Evolutionary conservation across 2,888 invertebrate genomes (phyloP).

Genomic region (Petrolisthes manimaculis): DNA sequence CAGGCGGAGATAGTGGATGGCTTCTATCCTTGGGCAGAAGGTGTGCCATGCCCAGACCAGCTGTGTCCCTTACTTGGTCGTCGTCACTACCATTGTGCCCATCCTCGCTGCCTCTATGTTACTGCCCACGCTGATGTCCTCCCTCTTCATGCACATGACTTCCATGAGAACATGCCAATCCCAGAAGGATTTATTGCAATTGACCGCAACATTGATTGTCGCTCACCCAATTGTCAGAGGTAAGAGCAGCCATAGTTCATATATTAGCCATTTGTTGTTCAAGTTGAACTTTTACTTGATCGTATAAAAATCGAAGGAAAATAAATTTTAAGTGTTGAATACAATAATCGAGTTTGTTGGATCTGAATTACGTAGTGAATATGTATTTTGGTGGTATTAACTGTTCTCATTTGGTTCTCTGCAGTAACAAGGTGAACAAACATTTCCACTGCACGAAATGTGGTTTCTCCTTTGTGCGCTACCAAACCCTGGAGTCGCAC

Average conservation of each 20-base stretch:
- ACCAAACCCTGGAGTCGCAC: slow-evolving; percentile 81
- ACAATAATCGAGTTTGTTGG: no score
- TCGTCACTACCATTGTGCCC: slow-evolving; percentile 88
- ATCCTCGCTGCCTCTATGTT: slow-evolving; percentile 84
- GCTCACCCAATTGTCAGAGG: slow-evolving; percentile 76
- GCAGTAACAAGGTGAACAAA: slow-evolving; percentile 78
- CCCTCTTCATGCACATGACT: slow-evolving; percentile 86
- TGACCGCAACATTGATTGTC: slow-evolving; percentile 80
- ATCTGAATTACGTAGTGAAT: not conserved
- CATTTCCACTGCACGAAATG: slow-evolving; percentile 85
- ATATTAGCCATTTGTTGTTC: no score
- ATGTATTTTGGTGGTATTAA: not conserved
- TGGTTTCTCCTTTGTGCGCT: slow-evolving; percentile 80
- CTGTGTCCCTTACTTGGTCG: slow-evolving; percentile 79
- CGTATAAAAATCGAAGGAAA: no score
- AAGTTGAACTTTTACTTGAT: no score
- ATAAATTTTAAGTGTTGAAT: no score
- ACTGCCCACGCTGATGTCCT: slow-evolving; percentile 84
- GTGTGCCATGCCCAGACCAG: slow-evolving; percentile 80
- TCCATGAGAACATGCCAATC: slow-evolving; percentile 85
- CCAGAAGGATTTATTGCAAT: slow-evolving; percentile 89
- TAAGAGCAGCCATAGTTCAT: slow-evolving; percentile 60
- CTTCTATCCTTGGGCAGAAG: slow-evolving; percentile 69
- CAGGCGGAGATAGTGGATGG: slow-evolving; percentile 69
- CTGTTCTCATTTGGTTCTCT: not conserved